These are phyloP conservation scores for Ranitomeya variabilis DNA, from an alignment of 2,113 vertebrate genomes.

Conservation along the genomic window DNA sequence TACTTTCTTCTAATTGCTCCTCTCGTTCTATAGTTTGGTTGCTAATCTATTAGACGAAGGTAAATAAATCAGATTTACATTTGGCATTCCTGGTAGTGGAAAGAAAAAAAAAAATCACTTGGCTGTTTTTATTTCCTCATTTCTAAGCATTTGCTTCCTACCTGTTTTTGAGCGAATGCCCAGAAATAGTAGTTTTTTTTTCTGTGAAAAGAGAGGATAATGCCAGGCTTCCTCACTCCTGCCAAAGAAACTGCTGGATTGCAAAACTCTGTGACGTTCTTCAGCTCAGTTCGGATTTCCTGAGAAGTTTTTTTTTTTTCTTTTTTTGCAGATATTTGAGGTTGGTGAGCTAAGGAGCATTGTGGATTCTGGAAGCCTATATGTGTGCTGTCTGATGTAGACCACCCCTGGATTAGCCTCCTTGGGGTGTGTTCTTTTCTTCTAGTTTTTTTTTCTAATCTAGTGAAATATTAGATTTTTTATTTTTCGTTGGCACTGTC, in stretches of 20 bases:
- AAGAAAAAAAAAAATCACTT: conserved; percentile 73
- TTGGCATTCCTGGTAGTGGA: conserved; percentile 76
- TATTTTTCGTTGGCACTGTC: no score
- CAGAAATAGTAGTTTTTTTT: conserved; percentile 80
- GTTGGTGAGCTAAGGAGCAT: background rate
- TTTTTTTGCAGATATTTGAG: conserved; percentile 37
- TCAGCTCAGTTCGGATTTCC: conserved; percentile 51
- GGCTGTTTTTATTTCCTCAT: conserved; percentile 82
- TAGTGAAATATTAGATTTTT: background rate
- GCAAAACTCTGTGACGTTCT: conserved; percentile 76
- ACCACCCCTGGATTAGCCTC: background rate
- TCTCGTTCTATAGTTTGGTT: conserved; percentile 68
- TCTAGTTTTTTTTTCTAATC: background rate
- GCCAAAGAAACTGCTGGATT: conserved; percentile 81
- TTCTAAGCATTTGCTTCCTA: conserved; percentile 86
- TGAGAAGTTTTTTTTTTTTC: conserved; percentile 47
- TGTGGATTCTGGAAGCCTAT: background rate
- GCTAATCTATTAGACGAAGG: conserved; percentile 73
- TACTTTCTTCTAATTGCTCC: conserved; percentile 66
- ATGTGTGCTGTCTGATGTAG: background rate
- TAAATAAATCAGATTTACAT: conserved; percentile 84
- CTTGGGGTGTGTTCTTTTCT: background rate
- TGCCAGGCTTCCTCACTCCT: conserved; percentile 76
- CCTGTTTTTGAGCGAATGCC: conserved; percentile 86
- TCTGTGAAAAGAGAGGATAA: conserved; percentile 76